Percentiles rank a stretch among this genome's conserved stretches.
These are phyloP conservation scores for Scylla paramamosain DNA, from an alignment of 1,140 invertebrate genomes.

Conservation along the genomic window DNA sequence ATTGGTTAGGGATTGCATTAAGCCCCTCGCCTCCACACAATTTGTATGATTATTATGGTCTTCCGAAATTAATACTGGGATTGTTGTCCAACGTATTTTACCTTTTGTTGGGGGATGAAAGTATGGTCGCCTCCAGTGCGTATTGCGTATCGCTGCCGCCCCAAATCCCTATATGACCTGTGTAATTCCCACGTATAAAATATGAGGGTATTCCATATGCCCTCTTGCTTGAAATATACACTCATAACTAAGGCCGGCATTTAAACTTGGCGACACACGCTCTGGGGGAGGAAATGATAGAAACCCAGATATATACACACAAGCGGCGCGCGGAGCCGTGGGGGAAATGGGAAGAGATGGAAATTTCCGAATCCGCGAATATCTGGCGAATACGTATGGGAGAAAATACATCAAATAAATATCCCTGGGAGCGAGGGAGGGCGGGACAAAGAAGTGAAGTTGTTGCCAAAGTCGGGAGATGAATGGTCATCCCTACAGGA, in stretches of 20 bases:
- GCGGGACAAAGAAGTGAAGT: conserved; percentile 52
- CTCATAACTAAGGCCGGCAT: conserved; percentile 39
- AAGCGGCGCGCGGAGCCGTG: not conserved
- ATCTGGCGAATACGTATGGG: not conserved
- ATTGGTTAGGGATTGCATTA: conserved; percentile 61
- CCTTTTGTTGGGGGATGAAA: conserved; percentile 33
- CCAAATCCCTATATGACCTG: conserved; percentile 57
- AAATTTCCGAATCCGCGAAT: conserved; percentile 17
- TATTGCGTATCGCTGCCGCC: conserved; percentile 17
- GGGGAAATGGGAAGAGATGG: not conserved
- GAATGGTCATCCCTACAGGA: conserved; percentile 52
- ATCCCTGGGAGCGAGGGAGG: conserved; percentile 9
- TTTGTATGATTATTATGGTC: conserved; percentile 67
- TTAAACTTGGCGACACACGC: conserved; percentile 37
- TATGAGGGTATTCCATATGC: conserved; percentile 28
- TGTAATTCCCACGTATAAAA: conserved; percentile 51
- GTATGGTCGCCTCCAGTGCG: conserved; percentile 32
- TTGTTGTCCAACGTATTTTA: conserved; percentile 52
- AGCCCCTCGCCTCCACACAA: conserved; percentile 53
- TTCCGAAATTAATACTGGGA: conserved; percentile 66
- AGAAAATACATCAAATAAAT: conserved; percentile 26
- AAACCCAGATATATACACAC: conserved; percentile 24
- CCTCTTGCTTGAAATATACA: conserved; percentile 41
- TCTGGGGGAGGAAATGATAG: conserved; percentile 44
- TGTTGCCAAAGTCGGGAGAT: conserved; percentile 48